Evolutionary conservation across 2,888 invertebrate species (phyloP).

Genomic region (Xanthorhoe spadicearia): DNA sequence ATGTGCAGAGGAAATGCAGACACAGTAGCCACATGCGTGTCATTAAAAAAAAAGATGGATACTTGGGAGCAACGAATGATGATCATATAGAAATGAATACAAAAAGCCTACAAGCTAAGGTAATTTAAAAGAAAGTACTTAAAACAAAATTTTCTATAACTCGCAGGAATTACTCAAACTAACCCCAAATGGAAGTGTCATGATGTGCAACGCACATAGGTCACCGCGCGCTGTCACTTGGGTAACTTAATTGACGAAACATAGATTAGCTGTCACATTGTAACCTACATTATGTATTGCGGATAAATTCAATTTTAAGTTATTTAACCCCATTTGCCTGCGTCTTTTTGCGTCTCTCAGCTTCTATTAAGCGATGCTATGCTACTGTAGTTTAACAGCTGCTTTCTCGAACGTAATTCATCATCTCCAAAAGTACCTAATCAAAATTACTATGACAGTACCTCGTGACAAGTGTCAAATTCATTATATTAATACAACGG

Average conservation of each 20-base stretch:
- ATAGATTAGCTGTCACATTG: constrained; percentile 42
- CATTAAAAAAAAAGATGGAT: too few relatives aligned
- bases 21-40: neutral
- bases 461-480: too few relatives aligned
- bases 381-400: neutral
- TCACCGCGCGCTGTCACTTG: constrained; percentile 40
- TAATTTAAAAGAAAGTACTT: too few relatives aligned
- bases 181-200: neutral
- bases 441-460: too few relatives aligned
- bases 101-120: too few relatives aligned
- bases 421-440: too few relatives aligned
- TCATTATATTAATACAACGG: too few relatives aligned
- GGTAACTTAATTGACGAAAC: constrained; percentile 43
- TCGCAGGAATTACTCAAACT: too few relatives aligned
- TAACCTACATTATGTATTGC: constrained; percentile 37
- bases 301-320: constrained; percentile 37
- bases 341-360: neutral
- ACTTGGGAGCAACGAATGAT: too few relatives aligned
- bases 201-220: constrained; percentile 36
- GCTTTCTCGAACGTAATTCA: too few relatives aligned
- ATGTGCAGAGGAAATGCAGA: neutral
- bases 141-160: too few relatives aligned
- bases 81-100: too few relatives aligned
- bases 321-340: neutral
- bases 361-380: neutral